A percentile compares a stretch with the other conserved stretches of the same genome.
phyloP scores from a whole-genome alignment of 2,113 vertebrate species.

The Centropus bengalensis region DNA sequence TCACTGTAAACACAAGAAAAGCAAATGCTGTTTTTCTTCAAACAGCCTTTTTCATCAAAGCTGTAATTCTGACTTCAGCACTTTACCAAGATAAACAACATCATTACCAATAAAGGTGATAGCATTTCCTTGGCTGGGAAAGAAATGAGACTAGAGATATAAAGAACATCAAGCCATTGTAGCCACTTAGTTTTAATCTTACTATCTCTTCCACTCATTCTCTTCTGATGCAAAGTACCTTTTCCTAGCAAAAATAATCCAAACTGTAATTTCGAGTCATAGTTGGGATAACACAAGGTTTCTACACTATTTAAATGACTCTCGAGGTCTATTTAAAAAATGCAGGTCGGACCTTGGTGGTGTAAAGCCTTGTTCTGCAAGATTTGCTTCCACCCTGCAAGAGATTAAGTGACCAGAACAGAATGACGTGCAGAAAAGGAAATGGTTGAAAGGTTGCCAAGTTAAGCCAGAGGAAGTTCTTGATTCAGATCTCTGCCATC shows the following conservation, averaged over 20 bases:
- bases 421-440: neutral
- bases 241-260: neutral
- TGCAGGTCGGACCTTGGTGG: neutral
- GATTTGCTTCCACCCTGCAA: neutral
- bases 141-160: neutral
- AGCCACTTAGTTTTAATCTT: constrained; percentile 7
- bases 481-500: neutral
- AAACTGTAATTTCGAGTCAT: neutral
- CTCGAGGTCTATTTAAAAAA: neutral
- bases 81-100: neutral
- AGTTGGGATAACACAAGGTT: neutral
- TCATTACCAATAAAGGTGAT: neutral
- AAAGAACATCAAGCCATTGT: neutral
- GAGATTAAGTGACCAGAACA: neutral
- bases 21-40: neutral
- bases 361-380: neutral
- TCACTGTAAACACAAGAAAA: neutral
- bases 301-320: neutral
- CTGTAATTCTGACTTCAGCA: neutral
- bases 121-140: neutral
- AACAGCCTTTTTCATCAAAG: neutral
- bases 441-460: neutral
- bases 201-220: neutral
- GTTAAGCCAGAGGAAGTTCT: neutral
- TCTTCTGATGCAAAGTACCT: neutral